Evolutionary conservation across 2,113 vertebrate species (phyloP).

Genomic region (Helogale parvula): DNA sequence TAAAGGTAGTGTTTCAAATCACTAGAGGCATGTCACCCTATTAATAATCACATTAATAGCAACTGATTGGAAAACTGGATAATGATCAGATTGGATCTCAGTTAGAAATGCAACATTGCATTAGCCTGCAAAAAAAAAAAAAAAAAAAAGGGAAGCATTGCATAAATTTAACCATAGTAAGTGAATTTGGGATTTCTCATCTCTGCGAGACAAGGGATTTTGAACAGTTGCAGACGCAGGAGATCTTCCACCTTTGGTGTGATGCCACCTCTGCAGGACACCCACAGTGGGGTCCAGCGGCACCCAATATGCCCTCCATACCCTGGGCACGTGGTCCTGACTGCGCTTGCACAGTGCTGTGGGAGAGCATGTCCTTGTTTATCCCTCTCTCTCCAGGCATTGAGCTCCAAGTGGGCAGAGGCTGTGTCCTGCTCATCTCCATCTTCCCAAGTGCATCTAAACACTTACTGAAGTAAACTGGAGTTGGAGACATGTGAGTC

Average conservation of each 20-base stretch:
- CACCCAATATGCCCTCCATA: accelerated
- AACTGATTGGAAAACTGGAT: not conserved
- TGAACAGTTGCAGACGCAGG: accelerated
- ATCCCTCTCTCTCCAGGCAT: not conserved
- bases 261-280: not conserved
- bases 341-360: accelerated
- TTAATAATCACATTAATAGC: not conserved
- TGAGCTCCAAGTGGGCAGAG: not conserved
- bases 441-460: not conserved
- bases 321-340: accelerated
- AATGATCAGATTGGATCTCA: not conserved
- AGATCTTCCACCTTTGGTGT: not conserved
- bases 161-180: not conserved
- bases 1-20: not conserved
- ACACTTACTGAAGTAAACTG: not conserved
- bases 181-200: not conserved
- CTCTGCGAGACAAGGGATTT: not conserved
- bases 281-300: not conserved
- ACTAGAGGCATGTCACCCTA: not conserved
- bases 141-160: not conserved
- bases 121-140: not conserved
- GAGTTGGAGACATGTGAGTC: constrained; percentile 8
- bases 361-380: not conserved
- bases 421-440: not conserved
- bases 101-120: not conserved